Evolutionary conservation across 1,140 invertebrate genomes (phyloP).

Genomic region (Drosophila murphyi): DNA sequence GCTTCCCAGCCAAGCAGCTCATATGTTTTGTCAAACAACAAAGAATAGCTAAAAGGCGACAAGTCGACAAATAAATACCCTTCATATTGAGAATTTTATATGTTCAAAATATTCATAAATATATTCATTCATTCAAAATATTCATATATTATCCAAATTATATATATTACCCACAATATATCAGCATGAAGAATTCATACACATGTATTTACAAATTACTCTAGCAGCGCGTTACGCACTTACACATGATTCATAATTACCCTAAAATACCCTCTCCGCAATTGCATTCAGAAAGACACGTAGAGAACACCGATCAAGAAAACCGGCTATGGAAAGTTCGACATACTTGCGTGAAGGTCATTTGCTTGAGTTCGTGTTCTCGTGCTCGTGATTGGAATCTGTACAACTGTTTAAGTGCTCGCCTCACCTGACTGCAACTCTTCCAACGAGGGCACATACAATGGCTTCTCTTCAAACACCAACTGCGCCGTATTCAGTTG

Average conservation of each 20-base stretch:
- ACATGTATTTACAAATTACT: too few species aligned
- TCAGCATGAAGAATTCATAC: too few species aligned
- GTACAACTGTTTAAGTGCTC: constrained; percentile 40
- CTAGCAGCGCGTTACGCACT: neutral
- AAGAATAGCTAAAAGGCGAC: neutral
- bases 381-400: constrained; percentile 30
- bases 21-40: constrained; percentile 8
- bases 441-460: constrained; percentile 85
- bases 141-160: too few species aligned
- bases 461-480: constrained; percentile 82
- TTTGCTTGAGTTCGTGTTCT: constrained; percentile 38
- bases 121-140: too few species aligned
- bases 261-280: neutral
- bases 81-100: neutral
- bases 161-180: too few species aligned
- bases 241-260: neutral
- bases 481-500: constrained; percentile 73
- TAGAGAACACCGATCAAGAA: constrained; percentile 45
- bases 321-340: constrained; percentile 75
- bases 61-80: neutral
- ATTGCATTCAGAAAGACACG: constrained; percentile 3
- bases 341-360: constrained; percentile 74
- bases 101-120: too few species aligned
- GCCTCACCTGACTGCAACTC: constrained; percentile 86
- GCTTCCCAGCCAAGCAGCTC: constrained; percentile 36